These are phyloP conservation scores for Aleadryas rufinucha DNA, from an alignment of 2,113 vertebrate genomes.

Conservation along the genomic window DNA sequence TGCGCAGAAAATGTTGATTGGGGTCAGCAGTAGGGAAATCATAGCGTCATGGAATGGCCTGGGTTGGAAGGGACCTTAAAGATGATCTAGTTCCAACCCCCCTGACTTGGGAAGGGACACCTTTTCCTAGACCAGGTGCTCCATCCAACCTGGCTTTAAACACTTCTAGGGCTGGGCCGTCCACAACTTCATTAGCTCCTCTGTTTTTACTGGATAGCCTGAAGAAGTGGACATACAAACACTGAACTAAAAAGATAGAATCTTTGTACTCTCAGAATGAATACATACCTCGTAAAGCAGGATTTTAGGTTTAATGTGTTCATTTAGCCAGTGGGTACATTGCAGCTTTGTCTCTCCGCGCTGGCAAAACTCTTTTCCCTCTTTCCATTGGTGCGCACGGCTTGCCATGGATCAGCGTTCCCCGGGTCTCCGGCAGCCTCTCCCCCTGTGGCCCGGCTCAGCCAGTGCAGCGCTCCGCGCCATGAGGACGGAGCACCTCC, in stretches of 20 bases:
- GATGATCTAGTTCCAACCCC: neutral
- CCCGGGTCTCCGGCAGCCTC: constrained; percentile 10
- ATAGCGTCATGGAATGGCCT: neutral
- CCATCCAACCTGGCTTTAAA: neutral
- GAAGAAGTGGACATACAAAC: neutral
- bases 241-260: neutral
- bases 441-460: constrained; percentile 57
- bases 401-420: neutral
- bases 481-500: neutral
- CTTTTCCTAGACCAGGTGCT: neutral
- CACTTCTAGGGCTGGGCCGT: neutral
- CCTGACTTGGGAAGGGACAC: neutral
- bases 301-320: neutral
- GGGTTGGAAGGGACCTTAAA: neutral
- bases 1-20: neutral
- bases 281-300: neutral
- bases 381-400: neutral
- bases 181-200: neutral
- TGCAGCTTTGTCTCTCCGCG: neutral
- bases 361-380: neutral
- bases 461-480: constrained; percentile 48
- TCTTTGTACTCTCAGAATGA: neutral
- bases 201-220: neutral
- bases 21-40: neutral
- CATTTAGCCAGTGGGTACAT: neutral